Evolutionary conservation across 2,888 invertebrate genomes (phyloP), one percentile per base, ranked within the genome.

Genomic region (Dorcus hopei): DNA sequence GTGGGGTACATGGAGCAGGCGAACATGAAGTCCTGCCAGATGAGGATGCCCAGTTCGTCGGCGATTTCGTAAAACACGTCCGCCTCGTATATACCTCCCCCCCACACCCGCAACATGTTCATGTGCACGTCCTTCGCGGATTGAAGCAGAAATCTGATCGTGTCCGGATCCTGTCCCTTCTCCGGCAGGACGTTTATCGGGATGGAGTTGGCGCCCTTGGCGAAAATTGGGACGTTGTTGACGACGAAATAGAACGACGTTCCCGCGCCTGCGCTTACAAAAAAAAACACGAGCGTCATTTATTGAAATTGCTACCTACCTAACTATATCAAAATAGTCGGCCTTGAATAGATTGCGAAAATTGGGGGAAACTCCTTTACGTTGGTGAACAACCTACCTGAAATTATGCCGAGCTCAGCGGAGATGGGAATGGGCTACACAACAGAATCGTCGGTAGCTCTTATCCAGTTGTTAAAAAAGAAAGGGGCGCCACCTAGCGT

Each of bases 21-120:
- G 76, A 97, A 99, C 88, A 97, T 93, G 73, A 97, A 88, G 77
- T 99, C 98, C 77, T 99, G 97, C 97, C 97, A 99, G 55, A 99
- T 87, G 70, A 98, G 81, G 49, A 98, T 89, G 1, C 98, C 98
- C 51, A 91, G 80, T 72, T 90, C 84, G 74, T 98, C 97, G 55
- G 95, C 93, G 39, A 88, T 75, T 62, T 88, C 81, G 75, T 98
- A 99, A 77, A 98, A 97, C 57, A 85, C 83, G 66, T 97, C 92
- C 0, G 89, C 87, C 74, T 97, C 97, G 72, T 97, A 99, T 0
- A 94, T 80, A 0, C 97, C 98, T n/a, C 98, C 98, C 26, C 98
- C 98, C 98, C 98, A 99, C 1, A 98, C 92, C n/a, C 98, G 83
- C 9, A 98, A 79, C 88, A 94, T 93, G 71, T 93, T 92, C 91